Evolutionary conservation across 2,888 invertebrate species (phyloP).

Genomic region (Troides helena): DNA sequence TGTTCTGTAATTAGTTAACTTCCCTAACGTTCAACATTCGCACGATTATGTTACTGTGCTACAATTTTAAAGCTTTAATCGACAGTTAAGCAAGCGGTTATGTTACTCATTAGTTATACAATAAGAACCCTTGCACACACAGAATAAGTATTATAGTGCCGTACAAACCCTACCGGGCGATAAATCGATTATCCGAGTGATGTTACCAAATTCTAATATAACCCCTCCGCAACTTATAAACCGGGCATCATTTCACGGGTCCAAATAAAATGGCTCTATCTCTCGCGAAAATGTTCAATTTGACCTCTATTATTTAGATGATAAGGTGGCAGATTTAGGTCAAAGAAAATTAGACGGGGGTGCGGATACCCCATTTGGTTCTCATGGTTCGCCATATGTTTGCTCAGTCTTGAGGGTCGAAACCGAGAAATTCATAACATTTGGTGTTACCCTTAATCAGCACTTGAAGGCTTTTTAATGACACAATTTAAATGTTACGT

Average conservation of each 20-base stretch:
- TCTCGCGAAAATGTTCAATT: constrained; percentile 8
- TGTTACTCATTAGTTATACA: constrained; percentile 27
- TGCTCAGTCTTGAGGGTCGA: constrained; percentile 51
- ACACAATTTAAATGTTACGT: constrained; percentile 40
- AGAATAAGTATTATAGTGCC: constrained; percentile 29
- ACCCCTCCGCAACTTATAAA: constrained; percentile 19
- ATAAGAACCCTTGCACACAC: constrained; percentile 32
- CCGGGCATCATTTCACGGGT: constrained; percentile 15
- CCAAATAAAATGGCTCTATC: constrained; percentile 11
- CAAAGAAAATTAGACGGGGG: constrained; percentile 24
- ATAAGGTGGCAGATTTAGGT: constrained; percentile 26
- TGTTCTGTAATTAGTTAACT: constrained; percentile 17
- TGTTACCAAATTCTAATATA: constrained; percentile 26
- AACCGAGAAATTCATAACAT: constrained; percentile 55
- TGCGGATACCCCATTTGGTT: constrained; percentile 33
- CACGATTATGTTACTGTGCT: constrained; percentile 52
- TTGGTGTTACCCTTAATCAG: constrained; percentile 61
- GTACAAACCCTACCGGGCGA: constrained; percentile 3
- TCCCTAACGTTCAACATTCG: constrained; percentile 28
- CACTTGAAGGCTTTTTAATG: constrained; percentile 60
- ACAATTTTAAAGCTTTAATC: constrained; percentile 50
- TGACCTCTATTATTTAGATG: constrained; percentile 22
- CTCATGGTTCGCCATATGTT: constrained; percentile 58
- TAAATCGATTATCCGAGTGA: constrained; percentile 18
- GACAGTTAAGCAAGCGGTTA: constrained; percentile 46